Conservation (phyloP, 2,888 invertebrate species). For the Ephialtes manifestator region DNA sequence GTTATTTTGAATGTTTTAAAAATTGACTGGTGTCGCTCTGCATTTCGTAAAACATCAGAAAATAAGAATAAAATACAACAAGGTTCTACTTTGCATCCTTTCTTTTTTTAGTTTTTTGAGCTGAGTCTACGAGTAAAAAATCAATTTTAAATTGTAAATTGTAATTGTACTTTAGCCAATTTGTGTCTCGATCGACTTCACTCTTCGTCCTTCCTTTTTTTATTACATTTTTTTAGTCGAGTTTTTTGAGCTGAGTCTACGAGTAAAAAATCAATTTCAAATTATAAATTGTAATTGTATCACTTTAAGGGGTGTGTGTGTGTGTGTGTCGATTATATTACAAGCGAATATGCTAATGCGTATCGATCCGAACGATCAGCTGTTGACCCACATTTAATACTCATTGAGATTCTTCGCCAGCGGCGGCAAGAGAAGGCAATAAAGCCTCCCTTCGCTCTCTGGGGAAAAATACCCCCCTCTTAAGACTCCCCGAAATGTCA, state of each 20-base stretch:
- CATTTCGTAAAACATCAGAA: too few relatives aligned
- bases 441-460: slow-evolving; percentile 78
- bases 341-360: slow-evolving; percentile 74
- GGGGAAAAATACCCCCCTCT: slow-evolving; percentile 73
- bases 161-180: slow-evolving; percentile 22
- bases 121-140: slow-evolving; percentile 5
- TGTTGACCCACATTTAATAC: slow-evolving; percentile 81
- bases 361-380: slow-evolving; percentile 81
- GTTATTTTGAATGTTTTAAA: too few relatives aligned
- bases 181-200: slow-evolving; percentile 47
- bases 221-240: too few relatives aligned
- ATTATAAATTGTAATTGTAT: neutral
- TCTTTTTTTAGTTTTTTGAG: too few relatives aligned
- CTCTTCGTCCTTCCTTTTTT: neutral
- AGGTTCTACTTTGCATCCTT: too few relatives aligned
- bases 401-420: slow-evolving; percentile 74
- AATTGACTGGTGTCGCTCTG: too few relatives aligned
- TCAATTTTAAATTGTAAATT: neutral
- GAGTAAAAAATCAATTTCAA: slow-evolving; percentile 7
- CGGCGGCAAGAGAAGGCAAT: slow-evolving; percentile 73
- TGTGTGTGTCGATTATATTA: slow-evolving; percentile 41
- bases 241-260: neutral
- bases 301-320: too few relatives aligned
- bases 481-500: slow-evolving; percentile 47
- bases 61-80: too few relatives aligned